Conservation (phyloP, 2,888 invertebrate genomes). For the Synergus gifuensis region DNA sequence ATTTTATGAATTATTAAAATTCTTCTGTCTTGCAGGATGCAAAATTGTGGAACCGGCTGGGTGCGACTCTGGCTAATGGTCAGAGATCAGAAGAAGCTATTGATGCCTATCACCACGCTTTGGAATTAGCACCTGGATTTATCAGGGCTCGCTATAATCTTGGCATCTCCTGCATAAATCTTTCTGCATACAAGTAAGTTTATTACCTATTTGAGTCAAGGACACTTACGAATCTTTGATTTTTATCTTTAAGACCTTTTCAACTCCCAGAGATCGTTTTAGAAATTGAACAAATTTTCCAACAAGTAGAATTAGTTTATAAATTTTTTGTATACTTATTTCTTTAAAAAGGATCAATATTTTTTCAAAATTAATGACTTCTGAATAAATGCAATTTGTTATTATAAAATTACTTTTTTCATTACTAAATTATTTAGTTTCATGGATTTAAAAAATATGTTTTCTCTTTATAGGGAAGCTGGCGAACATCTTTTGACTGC, state of each 20-base stretch:
- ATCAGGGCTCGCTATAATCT: constrained; percentile 98
- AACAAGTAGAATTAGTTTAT: neutral
- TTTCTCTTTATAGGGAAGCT: constrained; percentile 85
- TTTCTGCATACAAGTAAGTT: constrained; percentile 88
- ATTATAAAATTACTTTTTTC: too few relatives aligned
- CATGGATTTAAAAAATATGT: constrained; percentile 2
- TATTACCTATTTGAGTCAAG: constrained; percentile 1
- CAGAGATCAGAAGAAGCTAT: constrained; percentile 97
- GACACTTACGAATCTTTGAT: too few relatives aligned
- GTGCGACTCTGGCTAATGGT: constrained; percentile 98
- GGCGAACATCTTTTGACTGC: constrained; percentile 97
- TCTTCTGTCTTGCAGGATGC: constrained; percentile 83
- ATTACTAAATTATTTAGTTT: neutral
- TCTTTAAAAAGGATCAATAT: too few relatives aligned
- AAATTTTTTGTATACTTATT: neutral
- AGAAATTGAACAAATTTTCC: too few relatives aligned
- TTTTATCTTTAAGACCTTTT: too few relatives aligned
- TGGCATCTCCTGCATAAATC: constrained; percentile 97
- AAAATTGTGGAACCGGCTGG: constrained; percentile 97
- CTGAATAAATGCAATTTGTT: too few relatives aligned
- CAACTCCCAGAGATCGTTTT: too few relatives aligned
- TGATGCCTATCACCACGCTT: constrained; percentile 94
- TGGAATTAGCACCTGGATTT: constrained; percentile 95
- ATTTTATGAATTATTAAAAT: neutral
- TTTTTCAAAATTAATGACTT: too few relatives aligned